Evolutionary conservation across 2,888 invertebrate genomes (phyloP).

Genomic region (Acanthosepion lycidas): DNA sequence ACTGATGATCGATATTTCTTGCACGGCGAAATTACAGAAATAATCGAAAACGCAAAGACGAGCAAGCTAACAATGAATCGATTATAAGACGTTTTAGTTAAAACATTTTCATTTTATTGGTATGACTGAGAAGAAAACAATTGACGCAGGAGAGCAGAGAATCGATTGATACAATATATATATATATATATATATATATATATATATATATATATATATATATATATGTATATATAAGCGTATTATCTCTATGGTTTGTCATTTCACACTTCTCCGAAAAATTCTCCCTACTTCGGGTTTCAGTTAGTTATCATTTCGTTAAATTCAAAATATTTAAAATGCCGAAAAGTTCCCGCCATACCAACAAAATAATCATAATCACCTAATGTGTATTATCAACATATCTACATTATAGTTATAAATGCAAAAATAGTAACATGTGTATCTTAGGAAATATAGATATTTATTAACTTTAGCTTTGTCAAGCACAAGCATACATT

Average conservation of each 20-base stretch:
- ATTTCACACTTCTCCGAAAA: neutral
- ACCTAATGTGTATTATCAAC: too few species aligned
- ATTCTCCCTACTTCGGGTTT: neutral
- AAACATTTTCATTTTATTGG: neutral
- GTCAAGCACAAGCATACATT: neutral
- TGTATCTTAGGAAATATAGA: neutral
- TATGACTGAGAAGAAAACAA: neutral
- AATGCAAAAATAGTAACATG: neutral
- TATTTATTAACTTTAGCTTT: neutral
- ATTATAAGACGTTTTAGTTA: neutral
- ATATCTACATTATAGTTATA: neutral
- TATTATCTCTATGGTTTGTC: neutral
- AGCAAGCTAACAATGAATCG: conserved; percentile 21
- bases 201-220: too few species aligned
- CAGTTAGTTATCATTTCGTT: neutral
- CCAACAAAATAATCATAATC: neutral
- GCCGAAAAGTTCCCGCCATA: conserved; percentile 8
- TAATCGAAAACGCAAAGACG: conserved; percentile 11
- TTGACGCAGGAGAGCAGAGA: neutral
- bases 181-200: too few species aligned
- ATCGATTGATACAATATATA: neutral
- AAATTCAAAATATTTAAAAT: neutral
- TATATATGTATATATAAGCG: too few species aligned
- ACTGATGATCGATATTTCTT: conserved; percentile 1
- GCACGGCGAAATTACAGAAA: conserved; percentile 33